Evolutionary conservation across 1,140 invertebrate genomes (phyloP).

Genomic region (Himalopsyche phryganea): DNA sequence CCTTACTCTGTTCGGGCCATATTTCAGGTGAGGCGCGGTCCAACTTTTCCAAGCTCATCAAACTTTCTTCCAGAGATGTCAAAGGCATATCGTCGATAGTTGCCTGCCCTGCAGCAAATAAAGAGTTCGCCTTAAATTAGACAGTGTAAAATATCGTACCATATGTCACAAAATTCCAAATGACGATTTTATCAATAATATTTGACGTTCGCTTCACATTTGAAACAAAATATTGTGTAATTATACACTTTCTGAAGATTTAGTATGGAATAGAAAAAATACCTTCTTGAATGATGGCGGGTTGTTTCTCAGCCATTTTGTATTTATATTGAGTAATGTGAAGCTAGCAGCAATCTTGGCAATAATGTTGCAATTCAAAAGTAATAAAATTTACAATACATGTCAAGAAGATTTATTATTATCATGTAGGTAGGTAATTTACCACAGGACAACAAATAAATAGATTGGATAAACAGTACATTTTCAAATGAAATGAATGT

Average conservation of each 20-base stretch:
- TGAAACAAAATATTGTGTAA: too few relatives aligned
- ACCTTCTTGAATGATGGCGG: conserved; percentile 41
- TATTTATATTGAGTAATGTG: conserved; percentile 30
- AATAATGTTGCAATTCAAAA: conserved; percentile 7
- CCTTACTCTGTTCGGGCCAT: conserved; percentile 90
- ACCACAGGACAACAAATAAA: too few relatives aligned
- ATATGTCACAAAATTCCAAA: too few relatives aligned
- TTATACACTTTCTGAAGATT: too few relatives aligned
- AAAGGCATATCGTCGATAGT: conserved; percentile 51
- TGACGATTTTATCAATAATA: too few relatives aligned
- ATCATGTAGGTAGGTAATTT: too few relatives aligned
- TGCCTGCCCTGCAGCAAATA: conserved; percentile 41
- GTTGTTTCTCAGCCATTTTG: conserved; percentile 54
- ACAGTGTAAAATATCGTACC: conserved; percentile 1
- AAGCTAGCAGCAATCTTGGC: conserved; percentile 13
- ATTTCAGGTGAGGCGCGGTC: conserved; percentile 87
- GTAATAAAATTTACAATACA: too few relatives aligned
- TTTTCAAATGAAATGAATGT: too few relatives aligned
- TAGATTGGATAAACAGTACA: too few relatives aligned
- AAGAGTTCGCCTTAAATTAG: conserved; percentile 24
- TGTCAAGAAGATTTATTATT: too few relatives aligned
- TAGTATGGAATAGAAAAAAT: conserved; percentile 9
- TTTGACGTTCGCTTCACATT: too few relatives aligned
- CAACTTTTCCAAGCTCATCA: conserved; percentile 82
- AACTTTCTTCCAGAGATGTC: conserved; percentile 61